Evolutionary conservation across 2,113 vertebrate genomes (phyloP), one percentile per base, ranked within the genome.

Genomic region (Delphinapterus leucas): DNA sequence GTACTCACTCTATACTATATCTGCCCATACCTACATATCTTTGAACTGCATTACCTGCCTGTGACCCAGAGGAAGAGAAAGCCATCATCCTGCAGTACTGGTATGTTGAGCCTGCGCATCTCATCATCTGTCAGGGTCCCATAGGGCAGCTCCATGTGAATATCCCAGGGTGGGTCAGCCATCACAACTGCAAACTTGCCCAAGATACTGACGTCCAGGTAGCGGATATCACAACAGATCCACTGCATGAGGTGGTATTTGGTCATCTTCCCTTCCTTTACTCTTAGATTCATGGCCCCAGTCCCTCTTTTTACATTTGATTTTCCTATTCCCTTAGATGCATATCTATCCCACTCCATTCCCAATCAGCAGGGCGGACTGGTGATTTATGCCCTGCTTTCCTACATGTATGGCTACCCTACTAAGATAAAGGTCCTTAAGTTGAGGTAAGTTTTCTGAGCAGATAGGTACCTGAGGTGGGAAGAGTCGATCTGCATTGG

Each of bases 61-160:
- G 99, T 99, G 98, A 99, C 99, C 99, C 99, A 99, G 79, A 99
- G 99, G 98, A 99, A 99, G 89, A 99, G 99, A 98, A 99, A 99
- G 73, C 99, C 99, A 23, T 99, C 99, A 41, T 99, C 99, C 97
- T 99, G 99, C 33, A 99, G 98, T 55, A 99, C 98, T 58, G 99
- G 99, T 92, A 99, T 99, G 98, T 99, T 99, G 96, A 99, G 99
- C 97, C 99, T 99, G 89, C 99, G 99, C 99, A 99, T 99, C 97
- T 99, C 99, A 87, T 99, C 99, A 63, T 99, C 99, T 0, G 99
- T 99, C 93, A 99, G 98, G 0, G 99, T 99, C 18, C 99, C 99
- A 61, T 99, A 99, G 5, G 99, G 99, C 81, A 99, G 98, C 98
- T 99, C 99, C 99, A 99, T 99, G 98, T 99, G 99, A 97, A 99